Conservation (phyloP, 2,797 vertebrate genomes). For the Tinamus major region DNA sequence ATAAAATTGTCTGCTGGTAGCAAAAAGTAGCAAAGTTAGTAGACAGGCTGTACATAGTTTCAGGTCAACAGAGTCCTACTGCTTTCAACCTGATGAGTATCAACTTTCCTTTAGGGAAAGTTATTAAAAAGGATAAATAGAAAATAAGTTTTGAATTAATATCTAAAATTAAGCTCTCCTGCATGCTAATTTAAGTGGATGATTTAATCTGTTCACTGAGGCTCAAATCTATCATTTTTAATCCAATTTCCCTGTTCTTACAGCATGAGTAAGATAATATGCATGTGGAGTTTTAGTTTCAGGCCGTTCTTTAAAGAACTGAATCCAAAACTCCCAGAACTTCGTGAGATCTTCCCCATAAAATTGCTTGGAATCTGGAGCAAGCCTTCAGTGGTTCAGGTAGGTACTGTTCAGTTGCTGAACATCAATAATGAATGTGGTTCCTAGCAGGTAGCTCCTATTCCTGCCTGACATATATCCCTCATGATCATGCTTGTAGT, state of each 20-base stretch:
- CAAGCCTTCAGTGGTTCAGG: background rate
- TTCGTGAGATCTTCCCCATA: background rate
- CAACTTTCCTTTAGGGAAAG: conserved; percentile 32
- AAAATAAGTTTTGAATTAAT: conserved; percentile 24
- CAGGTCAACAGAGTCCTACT: background rate
- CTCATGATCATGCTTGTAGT: background rate
- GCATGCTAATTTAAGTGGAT: conserved; percentile 14
- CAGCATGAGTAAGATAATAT: background rate
- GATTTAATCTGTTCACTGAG: conserved; percentile 54
- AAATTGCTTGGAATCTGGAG: background rate
- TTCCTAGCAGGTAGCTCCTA: background rate
- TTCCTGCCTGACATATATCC: rapidly evolving
- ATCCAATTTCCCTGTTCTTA: conserved; percentile 5
- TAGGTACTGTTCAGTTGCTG: background rate
- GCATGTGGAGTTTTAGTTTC: background rate
- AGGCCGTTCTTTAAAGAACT: background rate
- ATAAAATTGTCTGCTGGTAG: conserved; percentile 16
- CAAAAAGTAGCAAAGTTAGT: background rate
- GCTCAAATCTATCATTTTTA: background rate
- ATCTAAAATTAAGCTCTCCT: conserved; percentile 21
- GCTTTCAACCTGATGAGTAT: conserved; percentile 11
- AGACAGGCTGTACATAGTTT: background rate
- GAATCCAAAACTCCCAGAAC: background rate
- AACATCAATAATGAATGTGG: background rate
- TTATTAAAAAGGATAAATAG: conserved; percentile 20